These are phyloP conservation scores for Proctacanthus coquilletti DNA, from an alignment of 1,140 invertebrate species.

Conservation along the genomic window DNA sequence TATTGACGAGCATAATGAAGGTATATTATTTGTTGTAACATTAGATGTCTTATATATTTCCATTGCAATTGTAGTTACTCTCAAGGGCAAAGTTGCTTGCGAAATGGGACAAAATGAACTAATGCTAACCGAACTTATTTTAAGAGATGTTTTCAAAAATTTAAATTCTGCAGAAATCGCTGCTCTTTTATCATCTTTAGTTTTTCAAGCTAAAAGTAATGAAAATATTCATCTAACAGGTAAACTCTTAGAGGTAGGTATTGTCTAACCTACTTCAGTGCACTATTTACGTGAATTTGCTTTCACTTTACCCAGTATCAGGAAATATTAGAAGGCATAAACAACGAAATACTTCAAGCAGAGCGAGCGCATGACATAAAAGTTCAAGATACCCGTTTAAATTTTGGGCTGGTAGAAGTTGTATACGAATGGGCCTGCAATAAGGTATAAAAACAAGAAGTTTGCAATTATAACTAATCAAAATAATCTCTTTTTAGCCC, in stretches of 20 bases:
- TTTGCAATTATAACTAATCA: neutral
- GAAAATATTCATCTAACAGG: conserved; percentile 36
- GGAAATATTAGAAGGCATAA: too few relatives aligned
- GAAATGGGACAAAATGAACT: conserved; percentile 91
- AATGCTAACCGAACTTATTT: conserved; percentile 90
- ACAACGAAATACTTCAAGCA: conserved; percentile 18
- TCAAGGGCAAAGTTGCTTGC: conserved; percentile 90
- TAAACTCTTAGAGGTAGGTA: conserved; percentile 33
- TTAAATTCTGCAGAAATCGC: conserved; percentile 82
- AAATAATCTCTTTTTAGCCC: conserved; percentile 42
- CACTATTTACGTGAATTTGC: too few relatives aligned
- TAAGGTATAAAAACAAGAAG: conserved; percentile 36
- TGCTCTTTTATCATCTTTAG: conserved; percentile 75
- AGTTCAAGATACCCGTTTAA: conserved; percentile 40
- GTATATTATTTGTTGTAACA: conserved; percentile 2
- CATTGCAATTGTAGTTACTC: conserved; percentile 42
- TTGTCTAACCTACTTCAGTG: too few relatives aligned
- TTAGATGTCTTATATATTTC: conserved; percentile 8
- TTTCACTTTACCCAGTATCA: too few relatives aligned
- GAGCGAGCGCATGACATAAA: conserved; percentile 16
- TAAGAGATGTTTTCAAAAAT: conserved; percentile 78
- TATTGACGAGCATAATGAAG: conserved; percentile 48
- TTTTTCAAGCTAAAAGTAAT: conserved; percentile 74
- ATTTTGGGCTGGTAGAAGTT: conserved; percentile 83
- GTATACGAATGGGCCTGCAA: conserved; percentile 92